Evolutionary conservation across 2,113 vertebrate genomes (phyloP), one percentile per base, ranked within the genome.

Genomic region (Rhinichthys klamathensis): DNA sequence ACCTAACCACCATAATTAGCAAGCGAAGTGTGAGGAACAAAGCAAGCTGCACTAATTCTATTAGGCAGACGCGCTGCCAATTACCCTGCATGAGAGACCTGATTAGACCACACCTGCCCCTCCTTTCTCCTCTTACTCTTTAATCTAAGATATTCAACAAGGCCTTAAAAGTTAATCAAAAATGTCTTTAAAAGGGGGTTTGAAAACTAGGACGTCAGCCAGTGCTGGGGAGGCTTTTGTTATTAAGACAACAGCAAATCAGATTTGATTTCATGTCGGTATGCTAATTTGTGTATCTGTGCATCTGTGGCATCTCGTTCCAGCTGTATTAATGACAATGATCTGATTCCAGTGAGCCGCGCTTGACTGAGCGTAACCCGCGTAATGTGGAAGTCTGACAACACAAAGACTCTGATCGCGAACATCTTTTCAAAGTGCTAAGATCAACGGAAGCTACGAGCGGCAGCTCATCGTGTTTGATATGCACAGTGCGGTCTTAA

Each of bases 21-120:
- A 67, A 32, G 46, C 75, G 41, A 82, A 84, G 65, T 72, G 69
- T 87, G 41, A 25, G 84, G 9, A 87, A 75, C 78, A 77, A 67
- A 70, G 65, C 46, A 85, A 69, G 61, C 76, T 6, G 76, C 69
- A 78, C 51, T 72, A 85, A 85, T 85, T 85, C 75, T 80, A 85
- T 85, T 85, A 85, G 84, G 54, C 61, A 58, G 41, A 11, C 27
- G 58, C 77, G 32, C 61, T 70, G 38, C 83, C 84, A 82, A 85
- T 82, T 85, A 85, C 49, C 35, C 61, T 87, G 60, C 72, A 70
- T 70, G 69, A 61, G 27, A 75, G 16, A 84, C 38, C 83, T 60
- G 60, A 56, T 84, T 83, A 84, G 58, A 81, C 82, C 76, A 75
- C 32, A 79, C 67, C 46, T 16, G 41, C 41, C 32, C 49, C 32